Base-by-base conservation (phyloP, 2,113 vertebrate genomes). In the Oncorhynchus nerka region DNA sequence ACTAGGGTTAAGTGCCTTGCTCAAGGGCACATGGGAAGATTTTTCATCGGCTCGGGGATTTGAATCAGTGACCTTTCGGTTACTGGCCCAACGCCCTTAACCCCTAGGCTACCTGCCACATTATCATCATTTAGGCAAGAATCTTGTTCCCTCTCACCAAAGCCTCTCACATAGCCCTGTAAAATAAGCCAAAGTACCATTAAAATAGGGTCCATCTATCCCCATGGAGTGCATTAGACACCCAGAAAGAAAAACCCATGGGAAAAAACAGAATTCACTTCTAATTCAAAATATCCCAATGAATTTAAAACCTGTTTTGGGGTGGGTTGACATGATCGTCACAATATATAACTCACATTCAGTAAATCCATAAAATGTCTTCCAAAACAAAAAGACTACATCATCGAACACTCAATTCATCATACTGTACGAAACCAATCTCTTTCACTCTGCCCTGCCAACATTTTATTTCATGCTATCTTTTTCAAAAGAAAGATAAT, bases 321-420 rank as follows among this genome's bases (percentile, higher is more conserved):
- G 75, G 70, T 81, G 70, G 67, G 9, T 11, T 45, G 3, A 45
- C 77, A 68, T 76, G 85, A 90, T 89, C 90, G 86, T 90, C 88
- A 15, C 70, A 79, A 78, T 66, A 55, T 4, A 16, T 55, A 45
- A 45, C 39, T 45, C 39, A 45, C 51, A 19, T 55, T 16, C 51
- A 55, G 81, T 68, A 82, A 71, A 84, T 68, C 78, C 83, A 87
- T 85, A 82, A 78, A 83, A 87, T 83, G 64, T 51, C 51, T 81
- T 83, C 73, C 85, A 88, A 73, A 88, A 91, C 87, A 26, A 81
- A 51, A 67, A 34, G 6, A 67, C 74, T 65, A 39, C 64, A 74
- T 81, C 13, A 55, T 71, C 12, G 5, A 89, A 85, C 76, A 84
- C 73, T 77, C 70, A 84, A 81, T 79, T 22, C 59, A 62, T 62